These are phyloP conservation scores for Dromiciops gliroides DNA, from an alignment of 2,113 vertebrate species.

Conservation along the genomic window DNA sequence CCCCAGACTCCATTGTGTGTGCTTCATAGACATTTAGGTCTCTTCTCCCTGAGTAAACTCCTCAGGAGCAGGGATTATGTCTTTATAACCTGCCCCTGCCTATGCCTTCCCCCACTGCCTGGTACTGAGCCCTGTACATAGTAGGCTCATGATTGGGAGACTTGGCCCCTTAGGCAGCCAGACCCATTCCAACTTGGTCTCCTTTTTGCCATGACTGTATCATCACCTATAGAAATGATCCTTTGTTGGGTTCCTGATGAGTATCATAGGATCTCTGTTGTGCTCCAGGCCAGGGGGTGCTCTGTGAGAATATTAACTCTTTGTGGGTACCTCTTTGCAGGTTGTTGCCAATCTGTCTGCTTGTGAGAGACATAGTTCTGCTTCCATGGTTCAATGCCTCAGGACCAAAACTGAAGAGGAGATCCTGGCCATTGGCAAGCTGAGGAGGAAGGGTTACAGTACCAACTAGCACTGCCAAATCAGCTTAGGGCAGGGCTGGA, in stretches of 20 bases:
- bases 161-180: not conserved
- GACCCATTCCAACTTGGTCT: not conserved
- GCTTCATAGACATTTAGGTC: not conserved
- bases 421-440: conserved; percentile 59
- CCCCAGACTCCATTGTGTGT: not conserved
- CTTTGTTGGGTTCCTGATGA: not conserved
- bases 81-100: not conserved
- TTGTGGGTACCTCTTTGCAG: conserved; percentile 60
- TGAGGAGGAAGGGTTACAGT: not conserved
- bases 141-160: not conserved
- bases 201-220: not conserved
- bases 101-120: fast-evolving
- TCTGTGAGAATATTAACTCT: not conserved
- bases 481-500: not conserved
- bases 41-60: not conserved
- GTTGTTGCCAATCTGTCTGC: conserved; percentile 76
- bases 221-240: not conserved
- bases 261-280: not conserved
- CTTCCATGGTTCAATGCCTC: conserved; percentile 80
- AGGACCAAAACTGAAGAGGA: conserved; percentile 77
- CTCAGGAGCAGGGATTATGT: not conserved
- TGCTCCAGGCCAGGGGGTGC: not conserved
- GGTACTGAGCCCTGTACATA: not conserved
- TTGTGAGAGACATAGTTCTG: conserved; percentile 78
- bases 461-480: not conserved